Base-by-base conservation (phyloP, 2,113 vertebrate species). In the Spilogale gracilis region DNA sequence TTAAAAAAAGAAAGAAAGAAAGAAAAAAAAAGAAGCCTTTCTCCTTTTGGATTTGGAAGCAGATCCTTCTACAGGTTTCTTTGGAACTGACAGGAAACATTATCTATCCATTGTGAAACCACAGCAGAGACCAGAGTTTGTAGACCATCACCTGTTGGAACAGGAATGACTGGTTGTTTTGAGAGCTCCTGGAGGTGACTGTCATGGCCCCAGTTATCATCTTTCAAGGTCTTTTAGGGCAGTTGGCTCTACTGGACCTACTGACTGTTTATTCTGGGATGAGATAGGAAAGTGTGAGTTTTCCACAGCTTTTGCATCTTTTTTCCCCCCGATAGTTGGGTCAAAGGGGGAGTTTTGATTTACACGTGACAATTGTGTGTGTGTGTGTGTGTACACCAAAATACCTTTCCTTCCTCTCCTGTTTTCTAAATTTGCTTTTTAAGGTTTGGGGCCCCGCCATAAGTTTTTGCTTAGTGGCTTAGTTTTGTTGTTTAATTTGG, bases 331-430 rank as follows among this genome's bases (percentile, higher is more conserved):
- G 50, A 52, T 78, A 92, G 61, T 94, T 84, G 63, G 94, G 71
- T 79, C 30, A 86, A 79, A 93, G 5, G 81, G 83, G 82, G 89
- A 90, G 74, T 85, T 38, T 96, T 76, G 78, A 48, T 76, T 97
- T 88, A 84, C n/a, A 18, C 67, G 97, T 16, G 48, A 76, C 71
- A 96, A 96, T 97, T 98, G 84, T 97, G 97, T 92, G 84, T 63
- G 81, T 38, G 58, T 84, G 43, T 91, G 61, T 91, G 54, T 86
- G 38, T 38, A 38, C 38, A n/a, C 92, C 95, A 98, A 97, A 97
- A 97, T 94, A 96, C 97, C 98, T 98, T 96, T 94, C 93, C 97
- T 98, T 98, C 98, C 98, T 96, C 96, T 96, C 94, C 76, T 48
- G 18, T 88, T 92, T 97, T 91, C 96, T 81, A 97, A 95, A 96